Evolutionary conservation across 1,140 invertebrate genomes (phyloP), one percentile per base, ranked within the genome.

Genomic region (Penaeus chinensis): DNA sequence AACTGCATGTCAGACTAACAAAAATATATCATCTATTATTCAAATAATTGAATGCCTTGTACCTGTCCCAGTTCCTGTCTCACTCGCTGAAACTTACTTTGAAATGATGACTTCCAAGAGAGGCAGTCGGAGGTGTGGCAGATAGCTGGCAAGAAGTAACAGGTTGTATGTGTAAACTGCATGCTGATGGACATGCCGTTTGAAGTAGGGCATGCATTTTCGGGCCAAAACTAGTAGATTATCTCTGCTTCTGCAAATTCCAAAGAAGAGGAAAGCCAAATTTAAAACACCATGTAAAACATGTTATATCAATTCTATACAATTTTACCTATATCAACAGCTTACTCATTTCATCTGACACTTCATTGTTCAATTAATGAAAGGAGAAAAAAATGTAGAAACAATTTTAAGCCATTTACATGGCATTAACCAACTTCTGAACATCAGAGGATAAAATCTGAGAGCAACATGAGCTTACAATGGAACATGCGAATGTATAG

Each of bases 201-300:
- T 47, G 47, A 84, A 84, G 66, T 84, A 84, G n/a, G 82, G 82
- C 69, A 84, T 71, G n/a, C 69, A 76, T n/a, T 84, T 83, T 20
- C 82, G 71, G 60, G 82, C 82, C 5, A 84, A 22, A 20, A 61
- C 71, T 27, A 84, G n/a, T n/a, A 84, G 60, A 10, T 76, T 71
- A 54, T 84, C 82, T 47, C 54, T 66, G 24, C 66, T 76, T 71
- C 82, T 84, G 82, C 22, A 32, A 82, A 54, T 54, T 11, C 54
- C 54, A 54, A 54, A 16, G 54, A 11, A 54, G 11, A 54, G 54
- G 54, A 54, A 13, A 54, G 16, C 11, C 16, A 16, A 54, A 16
- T 54, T 54, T 54, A 54, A 54, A 54, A 54, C 2, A 54, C 54
- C 10, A 54, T 54, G 7, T 54, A 54, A 54, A 54, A 54, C 11